Conservation (phyloP, 2,797 vertebrate species). For the Notamacropus eugenii region DNA sequence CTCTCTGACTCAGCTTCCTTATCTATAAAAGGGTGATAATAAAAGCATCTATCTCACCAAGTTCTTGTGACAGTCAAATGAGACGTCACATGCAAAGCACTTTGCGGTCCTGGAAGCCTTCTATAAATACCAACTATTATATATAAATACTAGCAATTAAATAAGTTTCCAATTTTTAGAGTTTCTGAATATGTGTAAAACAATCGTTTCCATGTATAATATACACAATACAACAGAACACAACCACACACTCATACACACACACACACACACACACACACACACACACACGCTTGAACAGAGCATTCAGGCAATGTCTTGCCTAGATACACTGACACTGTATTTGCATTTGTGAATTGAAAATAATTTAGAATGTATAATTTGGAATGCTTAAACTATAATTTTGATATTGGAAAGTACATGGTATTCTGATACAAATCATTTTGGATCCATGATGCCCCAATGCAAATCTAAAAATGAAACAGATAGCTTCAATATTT, state of each 20-base stretch:
- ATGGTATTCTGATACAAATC: background rate
- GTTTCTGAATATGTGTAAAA: background rate
- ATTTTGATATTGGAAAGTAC: background rate
- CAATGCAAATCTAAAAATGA: background rate
- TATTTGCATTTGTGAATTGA: background rate
- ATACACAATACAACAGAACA: background rate
- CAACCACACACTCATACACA: background rate
- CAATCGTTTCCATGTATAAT: background rate
- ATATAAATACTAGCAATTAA: background rate
- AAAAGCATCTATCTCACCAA: background rate
- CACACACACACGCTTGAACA: background rate
- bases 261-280: background rate
- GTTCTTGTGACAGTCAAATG: background rate
- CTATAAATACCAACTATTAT: background rate
- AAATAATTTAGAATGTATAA: background rate
- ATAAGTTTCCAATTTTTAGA: background rate
- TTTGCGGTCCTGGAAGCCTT: background rate
- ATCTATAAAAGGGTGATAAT: background rate
- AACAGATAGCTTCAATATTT: background rate
- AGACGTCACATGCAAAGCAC: background rate
- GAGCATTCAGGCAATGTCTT: background rate
- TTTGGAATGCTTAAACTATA: background rate
- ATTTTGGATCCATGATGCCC: background rate
- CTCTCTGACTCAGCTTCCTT: background rate
- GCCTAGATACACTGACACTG: background rate